Percentiles rank a stretch among this genome's conserved stretches.
Conservation (phyloP, 1,140 invertebrate species). For the Drosophila busckii region DNA sequence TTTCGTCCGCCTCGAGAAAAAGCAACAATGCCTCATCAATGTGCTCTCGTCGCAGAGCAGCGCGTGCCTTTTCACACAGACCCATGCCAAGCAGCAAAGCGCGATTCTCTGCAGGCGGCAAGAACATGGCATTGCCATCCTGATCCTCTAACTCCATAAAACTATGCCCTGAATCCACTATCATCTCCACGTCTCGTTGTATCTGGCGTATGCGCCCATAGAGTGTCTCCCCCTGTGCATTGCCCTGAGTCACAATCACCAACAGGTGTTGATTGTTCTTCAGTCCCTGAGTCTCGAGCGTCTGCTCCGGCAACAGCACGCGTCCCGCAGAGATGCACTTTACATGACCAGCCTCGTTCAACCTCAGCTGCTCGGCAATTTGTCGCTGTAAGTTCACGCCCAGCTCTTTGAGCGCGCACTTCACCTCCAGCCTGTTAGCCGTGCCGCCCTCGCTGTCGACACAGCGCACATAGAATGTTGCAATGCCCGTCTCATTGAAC, state of each 20-base stretch:
- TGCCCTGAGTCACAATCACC: slow-evolving; percentile 80
- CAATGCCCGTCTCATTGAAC: slow-evolving; percentile 82
- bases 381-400: slow-evolving; percentile 81
- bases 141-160: slow-evolving; percentile 85
- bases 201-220: slow-evolving; percentile 62
- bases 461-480: slow-evolving; percentile 66
- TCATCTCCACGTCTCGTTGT: slow-evolving; percentile 57
- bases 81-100: slow-evolving; percentile 86
- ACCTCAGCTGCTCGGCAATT: slow-evolving; percentile 80
- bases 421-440: slow-evolving; percentile 44
- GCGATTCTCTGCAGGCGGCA: slow-evolving; percentile 84
- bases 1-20: slow-evolving; percentile 87
- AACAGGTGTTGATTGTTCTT: slow-evolving; percentile 85
- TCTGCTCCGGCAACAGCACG: slow-evolving; percentile 80
- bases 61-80: slow-evolving; percentile 86
- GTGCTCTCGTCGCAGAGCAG: slow-evolving; percentile 83
- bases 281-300: slow-evolving; percentile 80
- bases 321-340: slow-evolving; percentile 85
- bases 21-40: slow-evolving; percentile 85
- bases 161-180: slow-evolving; percentile 47
- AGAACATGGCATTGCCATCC: slow-evolving; percentile 83
- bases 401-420: slow-evolving; percentile 49
- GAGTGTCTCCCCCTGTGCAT: slow-evolving; percentile 42
- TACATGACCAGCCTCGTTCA: slow-evolving; percentile 73
- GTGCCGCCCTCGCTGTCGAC: slow-evolving; percentile 49